A percentile compares a stretch with the other conserved stretches of the same genome.
Conservation (phyloP, 1,140 invertebrate genomes). For the Gerris buenoi region DNA sequence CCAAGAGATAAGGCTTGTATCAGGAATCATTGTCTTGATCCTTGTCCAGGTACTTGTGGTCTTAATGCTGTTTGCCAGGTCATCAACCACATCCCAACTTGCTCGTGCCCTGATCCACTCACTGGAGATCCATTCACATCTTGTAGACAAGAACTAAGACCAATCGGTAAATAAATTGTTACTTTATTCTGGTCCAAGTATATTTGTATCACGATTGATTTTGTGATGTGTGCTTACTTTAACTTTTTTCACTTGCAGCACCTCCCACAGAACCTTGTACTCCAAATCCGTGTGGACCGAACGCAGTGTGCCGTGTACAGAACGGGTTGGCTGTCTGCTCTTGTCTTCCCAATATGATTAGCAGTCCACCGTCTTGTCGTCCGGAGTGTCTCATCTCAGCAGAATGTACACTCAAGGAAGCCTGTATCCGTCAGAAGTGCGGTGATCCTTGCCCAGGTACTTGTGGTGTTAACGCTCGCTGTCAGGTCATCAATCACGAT, state of each 20-base stretch:
- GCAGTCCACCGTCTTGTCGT: slow-evolving; percentile 57
- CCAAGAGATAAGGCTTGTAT: slow-evolving; percentile 49
- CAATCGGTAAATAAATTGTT: slow-evolving; percentile 9
- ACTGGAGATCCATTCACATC: slow-evolving; percentile 34
- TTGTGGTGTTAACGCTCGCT: slow-evolving; percentile 38
- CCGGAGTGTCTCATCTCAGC: slow-evolving; percentile 59
- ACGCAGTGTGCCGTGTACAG: slow-evolving; percentile 47
- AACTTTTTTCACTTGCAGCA: slow-evolving; percentile 21
- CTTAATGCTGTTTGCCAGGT: slow-evolving; percentile 49
- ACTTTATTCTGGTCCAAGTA: background rate
- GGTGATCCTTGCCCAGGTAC: slow-evolving; percentile 43
- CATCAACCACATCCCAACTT: slow-evolving; percentile 37
- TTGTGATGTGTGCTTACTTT: background rate
- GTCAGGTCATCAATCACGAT: slow-evolving; percentile 31
- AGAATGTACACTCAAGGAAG: slow-evolving; percentile 49
- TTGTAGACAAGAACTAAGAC: slow-evolving; percentile 22
- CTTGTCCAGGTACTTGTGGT: slow-evolving; percentile 57
- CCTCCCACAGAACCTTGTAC: slow-evolving; percentile 39
- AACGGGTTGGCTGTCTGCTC: slow-evolving; percentile 53
- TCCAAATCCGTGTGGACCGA: slow-evolving; percentile 56
- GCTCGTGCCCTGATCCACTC: slow-evolving; percentile 32
- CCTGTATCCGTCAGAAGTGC: slow-evolving; percentile 63
- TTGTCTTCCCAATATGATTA: slow-evolving; percentile 50
- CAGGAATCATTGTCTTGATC: slow-evolving; percentile 57
- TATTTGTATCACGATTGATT: background rate